These are phyloP conservation scores for Drosophila quinaria DNA, from an alignment of 2,888 invertebrate species.

Conservation along the genomic window DNA sequence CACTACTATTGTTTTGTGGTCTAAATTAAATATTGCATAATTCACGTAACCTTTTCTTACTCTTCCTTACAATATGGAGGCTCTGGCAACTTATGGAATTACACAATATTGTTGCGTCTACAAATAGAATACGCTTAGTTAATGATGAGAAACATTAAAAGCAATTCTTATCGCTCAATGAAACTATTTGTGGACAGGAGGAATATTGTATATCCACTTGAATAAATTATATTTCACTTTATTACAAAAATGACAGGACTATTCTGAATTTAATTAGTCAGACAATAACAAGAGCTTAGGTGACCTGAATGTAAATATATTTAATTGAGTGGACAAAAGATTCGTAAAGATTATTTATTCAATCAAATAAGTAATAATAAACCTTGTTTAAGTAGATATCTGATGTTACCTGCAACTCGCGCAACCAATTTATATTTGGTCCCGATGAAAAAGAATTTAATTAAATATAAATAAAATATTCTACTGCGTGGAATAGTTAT, in stretches of 20 bases:
- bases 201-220: not conserved
- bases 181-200: not conserved
- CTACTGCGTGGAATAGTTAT: not conserved
- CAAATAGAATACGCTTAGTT: conserved; percentile 8
- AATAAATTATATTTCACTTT: conserved; percentile 1
- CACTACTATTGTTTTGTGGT: not conserved
- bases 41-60: conserved; percentile 25
- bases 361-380: not conserved
- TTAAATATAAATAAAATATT: not conserved
- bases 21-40: conserved; percentile 39
- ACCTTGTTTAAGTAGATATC: not conserved
- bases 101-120: conserved; percentile 3
- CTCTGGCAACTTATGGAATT: conserved; percentile 26
- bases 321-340: not conserved
- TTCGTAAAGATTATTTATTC: not conserved
- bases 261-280: conserved; percentile 18
- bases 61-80: conserved; percentile 6
- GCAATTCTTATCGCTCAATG: not conserved
- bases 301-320: conserved; percentile 1
- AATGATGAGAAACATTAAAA: not conserved
- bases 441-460: not conserved
- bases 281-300: not conserved
- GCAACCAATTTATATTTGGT: not conserved
- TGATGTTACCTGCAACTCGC: not conserved
- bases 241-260: conserved; percentile 14